Base-by-base conservation (phyloP, 2,113 vertebrate genomes). In the Baryphthengus martii region DNA sequence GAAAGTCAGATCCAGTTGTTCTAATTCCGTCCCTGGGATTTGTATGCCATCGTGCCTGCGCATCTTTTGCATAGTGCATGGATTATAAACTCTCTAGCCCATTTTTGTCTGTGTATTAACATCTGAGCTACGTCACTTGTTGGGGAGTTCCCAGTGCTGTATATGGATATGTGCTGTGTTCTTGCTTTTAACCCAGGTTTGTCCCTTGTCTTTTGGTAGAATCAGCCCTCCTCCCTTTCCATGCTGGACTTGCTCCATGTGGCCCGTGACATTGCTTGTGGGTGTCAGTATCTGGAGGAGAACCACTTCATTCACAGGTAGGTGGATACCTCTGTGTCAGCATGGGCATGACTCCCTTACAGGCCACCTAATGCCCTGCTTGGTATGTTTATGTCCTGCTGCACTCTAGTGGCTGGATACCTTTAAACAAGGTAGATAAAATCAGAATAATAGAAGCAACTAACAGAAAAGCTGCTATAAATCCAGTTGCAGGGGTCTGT, bases 251-350 rank as follows among this genome's bases (percentile, higher is more conserved):
- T 99, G 80, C 98, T 99, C 40, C 99, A 99, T 0, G 98, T 99
- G 90, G 99, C 99, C 92, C 98, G 98, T 97, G 99, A 99, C 97
- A 99, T 99, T 11, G 99, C 99, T 26, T 99, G 98, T 78, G 99
- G 99, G 91, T 99, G 99, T 96, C 99, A 99, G 97, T 99, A 99
- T 88, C 97, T 99, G 87, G 99, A 99, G 96, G 99, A 99, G 95
- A 99, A 99, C 95, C 99, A 99, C 93, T 99, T 99, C 96, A 99
- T 99, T 91, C 99, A 99, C 98, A 99, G 99, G 99, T 99, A 89
- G 96, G 97, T 81, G 80, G 21, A 23, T 42, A 20, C 31, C 2
- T 31, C 52, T 45, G 16, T 37, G 31, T 35, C 40, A 71, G 50
- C 45, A 37, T 9, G 21, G 58, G 29, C 71, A 59, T 17, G 24